Percentiles rank a stretch among this genome's conserved stretches.
These are phyloP conservation scores for Chrysaora quinquecirrha DNA, from an alignment of 30 jellyfish, hydroid and myxozoan species.

Conservation along the genomic window DNA sequence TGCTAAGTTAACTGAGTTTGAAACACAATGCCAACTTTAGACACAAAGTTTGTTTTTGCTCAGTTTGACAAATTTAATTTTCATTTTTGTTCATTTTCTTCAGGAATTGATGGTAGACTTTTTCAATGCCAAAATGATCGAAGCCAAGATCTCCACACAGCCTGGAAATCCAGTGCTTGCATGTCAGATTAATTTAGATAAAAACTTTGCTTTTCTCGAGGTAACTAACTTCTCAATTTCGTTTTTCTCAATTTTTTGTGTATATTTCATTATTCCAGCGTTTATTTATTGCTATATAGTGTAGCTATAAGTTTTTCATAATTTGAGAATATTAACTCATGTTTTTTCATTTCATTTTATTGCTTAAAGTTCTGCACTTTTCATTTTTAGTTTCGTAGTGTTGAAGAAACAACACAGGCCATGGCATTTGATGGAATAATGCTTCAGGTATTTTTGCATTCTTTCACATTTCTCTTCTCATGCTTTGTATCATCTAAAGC, in stretches of 20 bases:
- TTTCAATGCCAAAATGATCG: slow-evolving; percentile 97
- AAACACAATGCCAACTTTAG: too few relatives aligned
- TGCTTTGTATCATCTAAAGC: too few relatives aligned
- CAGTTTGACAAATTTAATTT: neutral
- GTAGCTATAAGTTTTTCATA: neutral
- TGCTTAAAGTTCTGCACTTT: neutral
- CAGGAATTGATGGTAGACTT: slow-evolving; percentile 98
- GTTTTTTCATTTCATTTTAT: neutral
- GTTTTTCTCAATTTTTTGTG: too few relatives aligned
- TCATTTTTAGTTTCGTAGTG: slow-evolving; percentile 92
- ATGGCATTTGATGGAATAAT: slow-evolving; percentile 99
- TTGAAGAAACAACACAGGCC: slow-evolving; percentile 96
- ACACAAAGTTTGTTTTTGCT: too few relatives aligned
- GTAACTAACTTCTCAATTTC: slow-evolving; percentile 57
- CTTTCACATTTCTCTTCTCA: too few relatives aligned
- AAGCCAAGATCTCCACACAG: slow-evolving; percentile 92
- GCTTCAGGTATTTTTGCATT: slow-evolving; percentile 81
- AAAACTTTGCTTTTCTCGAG: slow-evolving; percentile 97
- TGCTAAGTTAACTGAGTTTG: too few relatives aligned
- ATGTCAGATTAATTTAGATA: slow-evolving; percentile 93
- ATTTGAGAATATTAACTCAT: neutral
- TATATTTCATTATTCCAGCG: too few relatives aligned
- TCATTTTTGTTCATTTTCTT: neutral
- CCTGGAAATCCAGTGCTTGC: slow-evolving; percentile 99
- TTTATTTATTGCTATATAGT: too few relatives aligned